These are phyloP conservation scores for Chironomus tepperi DNA, from an alignment of 1,140 invertebrate genomes.

Conservation along the genomic window DNA sequence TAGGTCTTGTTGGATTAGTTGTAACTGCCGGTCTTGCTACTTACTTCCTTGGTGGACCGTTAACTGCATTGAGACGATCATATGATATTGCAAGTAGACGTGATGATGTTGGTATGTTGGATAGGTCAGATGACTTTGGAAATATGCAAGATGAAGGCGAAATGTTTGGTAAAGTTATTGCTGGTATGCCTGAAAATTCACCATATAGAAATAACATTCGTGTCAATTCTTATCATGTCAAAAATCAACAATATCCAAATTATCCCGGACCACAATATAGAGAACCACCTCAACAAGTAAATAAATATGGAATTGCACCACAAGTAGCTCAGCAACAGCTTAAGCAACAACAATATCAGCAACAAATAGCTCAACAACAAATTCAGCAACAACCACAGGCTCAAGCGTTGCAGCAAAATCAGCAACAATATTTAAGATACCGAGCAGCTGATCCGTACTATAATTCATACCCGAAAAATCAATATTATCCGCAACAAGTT, in stretches of 20 bases:
- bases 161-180: constrained; percentile 59
- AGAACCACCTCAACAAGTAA: background rate
- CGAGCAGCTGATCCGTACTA: background rate
- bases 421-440: background rate
- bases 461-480: background rate
- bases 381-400: too few relatives aligned
- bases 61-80: constrained; percentile 54
- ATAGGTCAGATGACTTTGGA: constrained; percentile 53
- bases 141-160: constrained; percentile 64
- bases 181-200: constrained; percentile 54
- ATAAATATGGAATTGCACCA: too few relatives aligned
- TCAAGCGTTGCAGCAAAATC: background rate
- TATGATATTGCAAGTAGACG: constrained; percentile 45
- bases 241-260: background rate
- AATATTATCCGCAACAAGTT: background rate
- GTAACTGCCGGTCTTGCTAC: constrained; percentile 61
- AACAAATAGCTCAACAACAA: too few relatives aligned
- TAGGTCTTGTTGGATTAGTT: constrained; percentile 62
- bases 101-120: constrained; percentile 28
- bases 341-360: too few relatives aligned
- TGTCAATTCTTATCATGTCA: background rate
- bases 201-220: constrained; percentile 26
- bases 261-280: background rate
- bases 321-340: too few relatives aligned
- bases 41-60: constrained; percentile 61